phyloP scores from a whole-genome alignment of 2,888 invertebrate genomes.

The Morpho helenor region DNA sequence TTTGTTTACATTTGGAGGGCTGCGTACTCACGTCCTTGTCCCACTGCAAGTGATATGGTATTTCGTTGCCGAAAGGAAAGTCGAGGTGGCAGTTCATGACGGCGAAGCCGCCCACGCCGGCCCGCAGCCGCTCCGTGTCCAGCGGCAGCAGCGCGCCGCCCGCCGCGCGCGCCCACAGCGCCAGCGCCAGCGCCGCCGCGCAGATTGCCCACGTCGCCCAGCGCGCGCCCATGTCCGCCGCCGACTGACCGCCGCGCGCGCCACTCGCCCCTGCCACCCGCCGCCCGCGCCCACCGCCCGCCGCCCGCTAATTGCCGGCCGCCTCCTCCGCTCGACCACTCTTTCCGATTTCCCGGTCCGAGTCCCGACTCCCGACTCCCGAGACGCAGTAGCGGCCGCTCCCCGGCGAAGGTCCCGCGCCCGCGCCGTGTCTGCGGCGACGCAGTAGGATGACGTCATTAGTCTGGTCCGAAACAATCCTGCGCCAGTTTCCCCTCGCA shows the following conservation, averaged over 20 bases:
- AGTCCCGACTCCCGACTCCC: too few relatives aligned
- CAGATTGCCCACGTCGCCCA: constrained; percentile 7
- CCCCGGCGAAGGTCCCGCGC: too few relatives aligned
- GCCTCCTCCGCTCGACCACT: too few relatives aligned
- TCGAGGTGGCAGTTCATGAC: constrained; percentile 92
- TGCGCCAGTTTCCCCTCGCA: too few relatives aligned
- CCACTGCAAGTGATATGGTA: constrained; percentile 94
- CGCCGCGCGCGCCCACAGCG: constrained; percentile 20
- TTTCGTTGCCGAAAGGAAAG: constrained; percentile 91
- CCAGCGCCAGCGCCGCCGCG: constrained; percentile 15
- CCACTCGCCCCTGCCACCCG: constrained; percentile 4
- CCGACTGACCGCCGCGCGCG: constrained; percentile 16
- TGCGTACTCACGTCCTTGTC: constrained; percentile 87
- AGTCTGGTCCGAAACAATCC: too few relatives aligned
- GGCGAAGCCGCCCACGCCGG: constrained; percentile 87
- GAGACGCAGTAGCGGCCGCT: too few relatives aligned
- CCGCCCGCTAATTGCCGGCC: too few relatives aligned
- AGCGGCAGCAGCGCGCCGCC: constrained; percentile 56
- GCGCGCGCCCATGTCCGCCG: background rate
- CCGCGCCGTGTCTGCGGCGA: too few relatives aligned
- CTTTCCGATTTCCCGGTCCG: too few relatives aligned
- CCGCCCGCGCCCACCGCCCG: too few relatives aligned
- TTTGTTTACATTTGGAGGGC: too few relatives aligned
- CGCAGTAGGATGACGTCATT: too few relatives aligned
- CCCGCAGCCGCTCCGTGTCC: constrained; percentile 74